Evolutionary conservation across 2,113 vertebrate genomes (phyloP).

Genomic region (Pelecanus crispus): DNA sequence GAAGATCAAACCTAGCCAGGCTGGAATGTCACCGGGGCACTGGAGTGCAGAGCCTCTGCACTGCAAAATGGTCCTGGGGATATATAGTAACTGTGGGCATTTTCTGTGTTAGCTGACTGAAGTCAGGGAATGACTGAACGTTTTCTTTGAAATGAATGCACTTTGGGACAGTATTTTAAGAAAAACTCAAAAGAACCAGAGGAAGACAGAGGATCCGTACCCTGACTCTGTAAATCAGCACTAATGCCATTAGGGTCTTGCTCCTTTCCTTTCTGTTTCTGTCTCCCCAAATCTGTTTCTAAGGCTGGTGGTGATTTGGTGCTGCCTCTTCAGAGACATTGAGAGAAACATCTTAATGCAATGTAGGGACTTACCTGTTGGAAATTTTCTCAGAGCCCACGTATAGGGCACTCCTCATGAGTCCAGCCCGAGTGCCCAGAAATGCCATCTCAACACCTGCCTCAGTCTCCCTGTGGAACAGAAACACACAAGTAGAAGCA

Average conservation of each 20-base stretch:
- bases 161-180: neutral
- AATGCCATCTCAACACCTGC: slow-evolving; percentile 84
- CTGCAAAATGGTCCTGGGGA: neutral
- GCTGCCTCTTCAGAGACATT: neutral
- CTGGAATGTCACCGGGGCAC: neutral
- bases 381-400: slow-evolving; percentile 84
- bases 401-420: slow-evolving; percentile 81
- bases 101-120: neutral
- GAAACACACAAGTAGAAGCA: neutral
- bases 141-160: neutral
- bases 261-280: neutral
- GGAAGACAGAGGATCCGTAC: neutral
- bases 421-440: slow-evolving; percentile 89
- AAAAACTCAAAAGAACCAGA: neutral
- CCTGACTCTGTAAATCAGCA: neutral
- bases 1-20: neutral
- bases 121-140: neutral
- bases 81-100: neutral
- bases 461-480: slow-evolving; percentile 68
- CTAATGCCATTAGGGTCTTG: neutral
- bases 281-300: neutral
- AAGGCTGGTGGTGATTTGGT: neutral
- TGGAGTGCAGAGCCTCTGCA: neutral
- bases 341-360: neutral
- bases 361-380: slow-evolving; percentile 76